Percentiles rank a stretch among this genome's conserved stretches.
Evolutionary conservation across 2,797 vertebrate genomes (phyloP).

Genomic region (Chaetodon trifasciatus): DNA sequence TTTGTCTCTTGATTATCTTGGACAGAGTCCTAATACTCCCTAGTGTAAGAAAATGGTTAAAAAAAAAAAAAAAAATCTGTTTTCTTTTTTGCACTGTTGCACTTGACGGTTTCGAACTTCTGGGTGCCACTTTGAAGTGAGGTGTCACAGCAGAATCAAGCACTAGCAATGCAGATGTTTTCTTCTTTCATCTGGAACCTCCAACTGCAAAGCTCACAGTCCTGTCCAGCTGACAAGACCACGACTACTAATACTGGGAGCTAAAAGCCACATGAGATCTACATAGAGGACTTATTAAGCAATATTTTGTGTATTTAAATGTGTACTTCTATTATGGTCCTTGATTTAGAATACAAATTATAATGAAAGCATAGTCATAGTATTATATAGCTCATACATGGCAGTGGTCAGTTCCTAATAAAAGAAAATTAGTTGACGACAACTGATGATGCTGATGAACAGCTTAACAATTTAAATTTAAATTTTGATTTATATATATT

Average conservation of each 20-base stretch:
- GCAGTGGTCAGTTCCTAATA: neutral
- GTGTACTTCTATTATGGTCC: neutral
- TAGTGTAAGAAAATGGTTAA: neutral
- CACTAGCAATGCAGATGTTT: neutral
- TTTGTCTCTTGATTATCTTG: conserved; percentile 2
- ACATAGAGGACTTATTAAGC: neutral
- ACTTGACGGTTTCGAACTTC: neutral
- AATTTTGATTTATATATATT: no score
- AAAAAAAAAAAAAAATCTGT: neutral
- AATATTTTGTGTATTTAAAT: neutral
- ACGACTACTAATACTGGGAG: neutral
- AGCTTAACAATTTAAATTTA: no score
- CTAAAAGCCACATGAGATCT: neutral
- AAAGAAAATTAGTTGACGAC: neutral
- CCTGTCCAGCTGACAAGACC: neutral
- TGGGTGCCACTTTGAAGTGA: neutral
- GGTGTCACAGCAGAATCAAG: neutral
- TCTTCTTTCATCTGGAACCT: neutral
- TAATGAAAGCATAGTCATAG: neutral
- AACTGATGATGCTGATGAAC: neutral
- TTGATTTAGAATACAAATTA: neutral
- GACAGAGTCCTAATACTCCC: neutral
- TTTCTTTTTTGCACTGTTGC: neutral
- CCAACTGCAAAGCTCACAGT: neutral
- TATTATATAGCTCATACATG: neutral